Percentiles rank a stretch among this genome's conserved stretches.
These are phyloP conservation scores for Colletes gigas DNA, from an alignment of 1,140 invertebrate species.

Conservation along the genomic window DNA sequence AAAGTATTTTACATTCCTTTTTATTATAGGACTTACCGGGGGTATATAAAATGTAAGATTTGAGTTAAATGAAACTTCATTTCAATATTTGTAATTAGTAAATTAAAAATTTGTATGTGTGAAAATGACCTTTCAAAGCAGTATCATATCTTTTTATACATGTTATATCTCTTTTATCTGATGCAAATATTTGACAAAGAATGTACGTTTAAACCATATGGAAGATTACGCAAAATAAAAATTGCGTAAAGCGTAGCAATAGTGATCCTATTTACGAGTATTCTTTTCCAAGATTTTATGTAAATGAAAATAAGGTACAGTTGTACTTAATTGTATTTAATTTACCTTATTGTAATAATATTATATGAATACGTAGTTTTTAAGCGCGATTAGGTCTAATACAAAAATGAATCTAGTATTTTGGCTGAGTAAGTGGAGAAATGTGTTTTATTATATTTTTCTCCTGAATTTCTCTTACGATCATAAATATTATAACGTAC, in stretches of 20 bases:
- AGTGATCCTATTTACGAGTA: conserved; percentile 17
- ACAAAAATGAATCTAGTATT: conserved; percentile 34
- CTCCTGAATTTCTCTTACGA: conserved; percentile 30
- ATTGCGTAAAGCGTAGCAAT: conserved; percentile 23
- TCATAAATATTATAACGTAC: conserved; percentile 29
- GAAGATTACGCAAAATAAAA: background rate
- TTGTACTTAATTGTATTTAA: conserved; percentile 52
- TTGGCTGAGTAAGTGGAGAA: conserved; percentile 6
- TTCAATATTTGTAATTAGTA: conserved; percentile 14
- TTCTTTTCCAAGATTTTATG: conserved; percentile 35
- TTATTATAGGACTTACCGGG: conserved; percentile 29
- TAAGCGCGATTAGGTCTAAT: conserved; percentile 24
- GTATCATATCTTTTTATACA: conserved; percentile 39
- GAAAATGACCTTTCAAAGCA: conserved; percentile 8
- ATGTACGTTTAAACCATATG: background rate
- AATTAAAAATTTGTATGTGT: background rate
- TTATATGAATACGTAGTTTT: conserved; percentile 35
- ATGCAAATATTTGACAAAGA: conserved; percentile 7
- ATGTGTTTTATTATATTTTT: conserved; percentile 20
- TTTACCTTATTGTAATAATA: conserved; percentile 47
- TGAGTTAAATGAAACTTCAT: background rate
- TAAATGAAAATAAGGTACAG: conserved; percentile 28
- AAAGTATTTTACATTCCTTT: conserved; percentile 52
- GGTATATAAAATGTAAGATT: conserved; percentile 3
- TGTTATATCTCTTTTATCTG: conserved; percentile 16